Conservation (phyloP, 2,113 vertebrate genomes). For the Nyctibius bracteatus region DNA sequence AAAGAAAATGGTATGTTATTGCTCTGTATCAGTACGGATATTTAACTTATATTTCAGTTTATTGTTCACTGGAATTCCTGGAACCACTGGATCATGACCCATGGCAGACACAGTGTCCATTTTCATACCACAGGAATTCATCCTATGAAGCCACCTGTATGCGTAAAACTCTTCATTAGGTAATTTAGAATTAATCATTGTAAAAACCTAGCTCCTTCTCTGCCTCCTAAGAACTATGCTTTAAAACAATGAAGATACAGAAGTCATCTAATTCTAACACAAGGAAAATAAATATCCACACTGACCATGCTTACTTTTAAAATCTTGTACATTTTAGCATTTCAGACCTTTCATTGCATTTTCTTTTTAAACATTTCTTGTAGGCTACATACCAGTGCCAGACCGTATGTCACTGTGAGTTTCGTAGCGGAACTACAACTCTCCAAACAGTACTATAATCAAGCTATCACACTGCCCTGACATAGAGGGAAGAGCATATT, state of each 20-base stretch:
- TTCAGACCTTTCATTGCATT: not conserved
- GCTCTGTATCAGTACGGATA: not conserved
- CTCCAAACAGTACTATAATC: not conserved
- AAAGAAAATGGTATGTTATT: not conserved
- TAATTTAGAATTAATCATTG: not conserved
- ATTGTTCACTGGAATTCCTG: not conserved
- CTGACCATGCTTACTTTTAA: not conserved
- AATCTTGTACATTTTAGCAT: not conserved
- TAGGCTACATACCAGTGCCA: not conserved
- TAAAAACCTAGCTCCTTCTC: not conserved
- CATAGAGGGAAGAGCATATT: not conserved
- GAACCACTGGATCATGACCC: not conserved
- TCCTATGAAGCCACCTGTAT: not conserved
- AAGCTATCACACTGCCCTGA: not conserved
- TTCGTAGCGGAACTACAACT: not conserved
- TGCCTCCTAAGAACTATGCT: not conserved
- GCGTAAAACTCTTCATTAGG: not conserved
- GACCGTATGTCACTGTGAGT: not conserved
- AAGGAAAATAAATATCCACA: not conserved
- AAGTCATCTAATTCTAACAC: not conserved
- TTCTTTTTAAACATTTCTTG: not conserved
- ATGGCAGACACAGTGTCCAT: not conserved
- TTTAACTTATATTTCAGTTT: not conserved
- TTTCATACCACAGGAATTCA: not conserved
- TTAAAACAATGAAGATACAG: not conserved